A percentile compares a stretch with the other conserved stretches of the same genome.
These are phyloP conservation scores for Balaeniceps rex DNA, from an alignment of 2,113 vertebrate genomes.

Conservation along the genomic window DNA sequence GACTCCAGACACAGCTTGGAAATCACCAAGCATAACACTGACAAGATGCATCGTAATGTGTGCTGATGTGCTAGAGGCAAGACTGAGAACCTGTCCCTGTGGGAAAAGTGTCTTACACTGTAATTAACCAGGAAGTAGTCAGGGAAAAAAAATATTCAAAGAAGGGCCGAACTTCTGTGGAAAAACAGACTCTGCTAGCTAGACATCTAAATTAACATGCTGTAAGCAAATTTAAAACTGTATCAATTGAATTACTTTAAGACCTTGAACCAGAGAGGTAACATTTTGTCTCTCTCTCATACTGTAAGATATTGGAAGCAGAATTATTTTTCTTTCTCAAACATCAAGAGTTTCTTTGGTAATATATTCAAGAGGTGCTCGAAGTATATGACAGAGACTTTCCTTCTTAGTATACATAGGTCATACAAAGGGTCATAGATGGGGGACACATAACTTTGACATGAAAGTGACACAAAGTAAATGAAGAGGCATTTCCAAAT, in stretches of 20 bases:
- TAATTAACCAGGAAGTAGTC: conserved; percentile 7
- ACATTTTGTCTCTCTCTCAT: background rate
- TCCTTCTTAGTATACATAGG: background rate
- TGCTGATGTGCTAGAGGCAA: background rate
- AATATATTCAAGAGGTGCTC: background rate
- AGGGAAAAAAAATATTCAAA: background rate
- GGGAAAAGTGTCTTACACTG: background rate
- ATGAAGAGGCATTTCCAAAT: background rate
- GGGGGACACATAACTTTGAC: background rate
- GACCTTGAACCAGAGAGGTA: background rate
- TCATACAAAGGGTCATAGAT: background rate
- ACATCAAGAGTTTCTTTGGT: background rate
- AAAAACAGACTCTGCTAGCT: background rate
- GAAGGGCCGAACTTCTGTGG: background rate
- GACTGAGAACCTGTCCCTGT: background rate
- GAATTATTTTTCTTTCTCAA: background rate
- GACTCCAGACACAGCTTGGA: background rate
- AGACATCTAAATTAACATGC: background rate
- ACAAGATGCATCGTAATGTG: background rate
- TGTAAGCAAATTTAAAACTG: background rate
- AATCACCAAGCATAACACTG: background rate
- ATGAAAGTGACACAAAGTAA: background rate
- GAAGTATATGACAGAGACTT: background rate
- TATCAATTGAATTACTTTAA: background rate
- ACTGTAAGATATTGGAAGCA: background rate